phyloP scores from a whole-genome alignment of 2,113 vertebrate genomes.

The Syngnathus typhle region DNA sequence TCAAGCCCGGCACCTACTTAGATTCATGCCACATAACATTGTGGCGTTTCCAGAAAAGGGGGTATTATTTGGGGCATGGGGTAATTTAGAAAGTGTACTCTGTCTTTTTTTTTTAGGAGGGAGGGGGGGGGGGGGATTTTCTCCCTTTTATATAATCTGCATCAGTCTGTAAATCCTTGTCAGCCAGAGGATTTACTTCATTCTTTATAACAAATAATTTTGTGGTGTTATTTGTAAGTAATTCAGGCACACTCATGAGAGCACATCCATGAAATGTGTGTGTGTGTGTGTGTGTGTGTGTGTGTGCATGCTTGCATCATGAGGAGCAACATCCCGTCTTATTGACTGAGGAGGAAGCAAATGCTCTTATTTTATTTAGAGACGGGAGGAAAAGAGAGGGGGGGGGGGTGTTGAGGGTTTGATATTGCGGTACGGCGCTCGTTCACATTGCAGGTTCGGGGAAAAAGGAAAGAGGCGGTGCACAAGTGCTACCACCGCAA shows the following conservation, averaged over 20 bases:
- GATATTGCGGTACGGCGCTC: slow-evolving; percentile 50
- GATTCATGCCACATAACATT: slow-evolving; percentile 14
- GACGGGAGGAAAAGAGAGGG: not conserved
- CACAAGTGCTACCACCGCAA: slow-evolving; percentile 53
- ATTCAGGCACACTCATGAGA: not conserved
- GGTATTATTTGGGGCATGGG: slow-evolving; percentile 38
- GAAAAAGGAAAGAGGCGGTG: slow-evolving; percentile 25
- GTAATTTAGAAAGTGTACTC: slow-evolving; percentile 61
- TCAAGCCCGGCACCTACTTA: not conserved
- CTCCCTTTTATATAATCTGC: slow-evolving; percentile 51
- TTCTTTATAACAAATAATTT: slow-evolving; percentile 31
- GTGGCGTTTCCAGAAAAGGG: slow-evolving; percentile 14
- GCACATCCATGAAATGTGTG: slow-evolving; percentile 2
- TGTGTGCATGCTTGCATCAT: slow-evolving; percentile 15
- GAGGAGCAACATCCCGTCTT: slow-evolving; percentile 42
- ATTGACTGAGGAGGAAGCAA: slow-evolving; percentile 36
- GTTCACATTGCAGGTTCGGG: slow-evolving; percentile 52
- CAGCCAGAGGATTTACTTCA: slow-evolving; percentile 50
- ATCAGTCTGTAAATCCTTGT: slow-evolving; percentile 57
- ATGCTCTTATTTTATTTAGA: slow-evolving; percentile 34
- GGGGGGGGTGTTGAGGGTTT: slow-evolving; percentile 25
- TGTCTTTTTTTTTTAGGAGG: not conserved
- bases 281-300: slow-evolving; percentile 33
- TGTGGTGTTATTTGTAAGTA: slow-evolving; percentile 39
- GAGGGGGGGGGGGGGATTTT: slow-evolving; percentile 50